Conservation (phyloP, 2,113 vertebrate species). For the Apteryx owenii region DNA sequence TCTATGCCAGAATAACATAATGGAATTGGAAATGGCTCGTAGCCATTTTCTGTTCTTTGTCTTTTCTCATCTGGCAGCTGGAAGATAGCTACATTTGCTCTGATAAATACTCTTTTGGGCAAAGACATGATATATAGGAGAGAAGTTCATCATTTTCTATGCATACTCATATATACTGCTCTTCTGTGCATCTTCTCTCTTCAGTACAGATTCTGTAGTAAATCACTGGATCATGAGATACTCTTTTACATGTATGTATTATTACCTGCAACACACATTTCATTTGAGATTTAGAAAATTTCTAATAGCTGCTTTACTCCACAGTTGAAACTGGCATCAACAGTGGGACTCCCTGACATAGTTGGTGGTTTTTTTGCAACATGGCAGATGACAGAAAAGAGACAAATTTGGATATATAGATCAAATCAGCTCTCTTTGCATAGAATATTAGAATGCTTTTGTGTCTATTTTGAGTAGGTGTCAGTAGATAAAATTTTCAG, state of each 20-base stretch:
- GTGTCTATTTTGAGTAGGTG: background rate
- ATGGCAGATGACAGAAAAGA: background rate
- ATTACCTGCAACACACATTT: background rate
- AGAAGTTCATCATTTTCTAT: background rate
- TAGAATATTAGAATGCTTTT: background rate
- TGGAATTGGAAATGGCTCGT: background rate
- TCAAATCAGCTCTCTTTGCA: background rate
- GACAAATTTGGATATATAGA: background rate
- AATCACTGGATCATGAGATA: background rate
- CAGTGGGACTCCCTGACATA: background rate
- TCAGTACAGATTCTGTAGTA: background rate
- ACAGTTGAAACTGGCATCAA: background rate
- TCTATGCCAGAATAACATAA: background rate
- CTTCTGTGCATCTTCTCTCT: background rate
- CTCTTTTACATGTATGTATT: background rate
- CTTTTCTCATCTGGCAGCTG: background rate
- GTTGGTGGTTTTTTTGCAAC: background rate
- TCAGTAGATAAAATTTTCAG: background rate
- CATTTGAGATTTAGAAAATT: background rate
- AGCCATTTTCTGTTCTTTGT: background rate
- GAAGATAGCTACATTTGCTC: background rate
- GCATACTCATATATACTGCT: background rate
- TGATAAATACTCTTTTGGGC: background rate
- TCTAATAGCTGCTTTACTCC: background rate
- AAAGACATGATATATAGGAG: background rate